These are phyloP conservation scores for Dryomyza anilis DNA, from an alignment of 2,888 invertebrate species.

Conservation along the genomic window DNA sequence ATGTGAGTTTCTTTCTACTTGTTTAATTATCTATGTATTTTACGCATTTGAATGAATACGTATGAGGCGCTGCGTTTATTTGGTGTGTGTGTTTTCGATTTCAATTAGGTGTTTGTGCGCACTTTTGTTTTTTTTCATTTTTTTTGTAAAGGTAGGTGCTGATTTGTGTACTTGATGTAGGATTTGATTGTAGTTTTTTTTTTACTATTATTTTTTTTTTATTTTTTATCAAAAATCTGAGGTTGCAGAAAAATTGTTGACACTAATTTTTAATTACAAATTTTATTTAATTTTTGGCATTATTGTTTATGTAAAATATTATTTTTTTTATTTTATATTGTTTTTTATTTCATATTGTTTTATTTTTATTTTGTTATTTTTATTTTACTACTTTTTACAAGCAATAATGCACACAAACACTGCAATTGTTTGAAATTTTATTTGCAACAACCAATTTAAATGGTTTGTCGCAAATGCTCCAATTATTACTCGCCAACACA, in stretches of 20 bases:
- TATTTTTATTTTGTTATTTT: background rate
- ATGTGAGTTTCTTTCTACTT: slow-evolving; percentile 39
- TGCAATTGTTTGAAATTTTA: too few species aligned
- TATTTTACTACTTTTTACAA: background rate
- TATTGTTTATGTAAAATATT: background rate
- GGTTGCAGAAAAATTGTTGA: too few species aligned
- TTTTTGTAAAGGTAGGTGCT: slow-evolving; percentile 27
- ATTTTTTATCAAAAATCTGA: too few species aligned
- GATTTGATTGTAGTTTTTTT: background rate
- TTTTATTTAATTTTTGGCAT: too few species aligned
- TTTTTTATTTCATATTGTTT: background rate
- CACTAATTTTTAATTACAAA: too few species aligned
- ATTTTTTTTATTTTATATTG: background rate
- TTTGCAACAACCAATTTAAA: too few species aligned
- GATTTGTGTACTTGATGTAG: slow-evolving; percentile 29
- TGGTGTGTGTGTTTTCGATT: background rate
- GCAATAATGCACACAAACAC: too few species aligned
- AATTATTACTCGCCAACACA: too few species aligned
- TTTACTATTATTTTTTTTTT: slow-evolving; percentile 1
- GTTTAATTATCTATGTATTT: background rate
- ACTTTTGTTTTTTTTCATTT: slow-evolving; percentile 9
- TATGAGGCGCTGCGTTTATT: background rate
- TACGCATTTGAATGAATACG: background rate
- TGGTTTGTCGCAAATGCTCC: too few species aligned
- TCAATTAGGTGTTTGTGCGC: background rate